Evolutionary conservation across 2,113 vertebrate genomes (phyloP).

Genomic region (Rhegmatorhina hoffmannsi): DNA sequence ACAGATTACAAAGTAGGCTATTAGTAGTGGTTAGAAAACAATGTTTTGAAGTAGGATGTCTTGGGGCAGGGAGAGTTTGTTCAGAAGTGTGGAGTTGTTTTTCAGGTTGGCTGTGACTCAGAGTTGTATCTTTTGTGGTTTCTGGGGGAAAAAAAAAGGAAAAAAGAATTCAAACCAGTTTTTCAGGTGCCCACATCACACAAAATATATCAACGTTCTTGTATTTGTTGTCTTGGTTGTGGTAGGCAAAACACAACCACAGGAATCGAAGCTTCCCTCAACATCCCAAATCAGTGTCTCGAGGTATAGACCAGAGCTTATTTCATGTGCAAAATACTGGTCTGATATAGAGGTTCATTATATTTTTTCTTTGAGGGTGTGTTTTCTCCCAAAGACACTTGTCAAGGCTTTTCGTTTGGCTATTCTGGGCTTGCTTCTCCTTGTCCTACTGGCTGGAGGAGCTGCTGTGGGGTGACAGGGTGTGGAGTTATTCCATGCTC

Average conservation of each 20-base stretch:
- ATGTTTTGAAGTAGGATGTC: constrained; percentile 34
- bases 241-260: not conserved
- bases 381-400: not conserved
- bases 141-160: not conserved
- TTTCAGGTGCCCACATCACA: constrained; percentile 28
- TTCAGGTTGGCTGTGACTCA: constrained; percentile 38
- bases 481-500: not conserved
- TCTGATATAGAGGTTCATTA: not conserved
- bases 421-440: not conserved
- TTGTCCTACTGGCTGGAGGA: not conserved
- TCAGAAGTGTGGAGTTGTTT: constrained; percentile 18
- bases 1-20: constrained; percentile 51
- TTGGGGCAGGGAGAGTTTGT: not conserved
- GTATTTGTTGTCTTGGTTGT: not conserved
- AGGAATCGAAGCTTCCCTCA: not conserved
- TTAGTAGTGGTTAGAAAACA: constrained; percentile 56
- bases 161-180: not conserved
- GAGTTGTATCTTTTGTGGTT: constrained; percentile 12
- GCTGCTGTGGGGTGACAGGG: not conserved
- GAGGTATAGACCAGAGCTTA: not conserved
- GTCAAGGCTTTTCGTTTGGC: not conserved
- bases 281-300: not conserved
- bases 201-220: not conserved
- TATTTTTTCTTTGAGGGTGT: not conserved
- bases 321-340: not conserved